Conservation (phyloP, 1,140 invertebrate genomes). For the Teleogryllus occipitalis region DNA sequence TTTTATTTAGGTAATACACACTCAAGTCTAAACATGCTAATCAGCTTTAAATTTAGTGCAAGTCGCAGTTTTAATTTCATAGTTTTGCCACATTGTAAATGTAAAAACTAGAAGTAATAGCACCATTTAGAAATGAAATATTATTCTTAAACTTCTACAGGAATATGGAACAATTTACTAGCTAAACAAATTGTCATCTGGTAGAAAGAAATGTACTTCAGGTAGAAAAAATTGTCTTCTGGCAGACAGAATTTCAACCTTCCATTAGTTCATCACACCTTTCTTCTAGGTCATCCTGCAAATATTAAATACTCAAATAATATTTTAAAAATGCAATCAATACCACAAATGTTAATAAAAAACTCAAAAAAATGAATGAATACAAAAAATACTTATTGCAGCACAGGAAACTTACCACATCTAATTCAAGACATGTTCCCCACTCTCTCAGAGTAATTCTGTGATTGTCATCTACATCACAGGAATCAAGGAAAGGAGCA, state of each 20-base stretch:
- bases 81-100: background rate
- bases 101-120: background rate
- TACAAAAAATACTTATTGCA: background rate
- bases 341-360: slow-evolving; percentile 17
- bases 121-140: background rate
- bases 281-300: slow-evolving; percentile 48
- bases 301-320: background rate
- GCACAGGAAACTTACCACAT: slow-evolving; percentile 33
- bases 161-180: too few species aligned
- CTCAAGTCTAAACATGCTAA: too few species aligned
- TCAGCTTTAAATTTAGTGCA: too few species aligned
- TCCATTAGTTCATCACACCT: slow-evolving; percentile 48
- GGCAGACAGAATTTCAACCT: background rate
- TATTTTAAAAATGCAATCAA: background rate
- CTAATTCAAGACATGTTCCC: slow-evolving; percentile 81
- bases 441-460: slow-evolving; percentile 83
- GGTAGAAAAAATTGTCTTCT: too few species aligned
- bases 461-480: slow-evolving; percentile 80
- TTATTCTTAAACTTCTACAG: background rate
- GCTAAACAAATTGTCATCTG: too few species aligned
- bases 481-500: slow-evolving; percentile 85
- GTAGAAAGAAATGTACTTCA: too few species aligned
- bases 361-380: slow-evolving; percentile 25
- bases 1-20: too few species aligned
- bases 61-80: too few species aligned